Conservation (phyloP, 2,888 invertebrate species). For the Diaphora mendica region DNA sequence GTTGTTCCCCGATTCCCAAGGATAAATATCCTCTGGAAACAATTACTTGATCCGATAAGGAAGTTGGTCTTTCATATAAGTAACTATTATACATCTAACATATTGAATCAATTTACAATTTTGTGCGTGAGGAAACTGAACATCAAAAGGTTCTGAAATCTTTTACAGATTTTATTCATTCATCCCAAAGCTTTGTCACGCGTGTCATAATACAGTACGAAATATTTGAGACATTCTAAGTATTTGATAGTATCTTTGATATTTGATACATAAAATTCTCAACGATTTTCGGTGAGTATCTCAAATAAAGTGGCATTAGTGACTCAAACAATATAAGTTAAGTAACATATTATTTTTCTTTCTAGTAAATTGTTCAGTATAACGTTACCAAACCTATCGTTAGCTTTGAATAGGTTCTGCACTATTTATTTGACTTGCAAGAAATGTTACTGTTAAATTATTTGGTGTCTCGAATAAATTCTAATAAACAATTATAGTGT, state of each 20-base stretch:
- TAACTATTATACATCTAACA: constrained; percentile 10
- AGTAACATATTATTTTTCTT: background rate
- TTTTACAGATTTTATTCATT: background rate
- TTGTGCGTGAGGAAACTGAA: constrained; percentile 17
- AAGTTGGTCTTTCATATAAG: constrained; percentile 2
- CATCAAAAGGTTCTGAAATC: constrained; percentile 1
- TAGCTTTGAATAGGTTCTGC: background rate
- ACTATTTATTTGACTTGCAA: background rate
- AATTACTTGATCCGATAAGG: constrained; percentile 7
- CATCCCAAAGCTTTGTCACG: background rate
- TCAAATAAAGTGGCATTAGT: background rate
- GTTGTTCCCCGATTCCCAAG: background rate
- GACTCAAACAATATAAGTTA: background rate
- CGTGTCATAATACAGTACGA: background rate
- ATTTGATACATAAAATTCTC: background rate
- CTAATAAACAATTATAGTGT: no score
- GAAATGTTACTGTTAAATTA: no score
- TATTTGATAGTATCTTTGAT: background rate
- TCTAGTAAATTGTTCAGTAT: background rate
- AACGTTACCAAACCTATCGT: background rate
- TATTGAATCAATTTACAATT: constrained; percentile 8
- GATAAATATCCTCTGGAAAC: background rate
- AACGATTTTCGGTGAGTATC: background rate
- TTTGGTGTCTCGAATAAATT: no score
- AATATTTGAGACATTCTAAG: background rate